These are phyloP conservation scores for Condylostylus longicornis DNA, from an alignment of 1,140 invertebrate species.

Conservation along the genomic window DNA sequence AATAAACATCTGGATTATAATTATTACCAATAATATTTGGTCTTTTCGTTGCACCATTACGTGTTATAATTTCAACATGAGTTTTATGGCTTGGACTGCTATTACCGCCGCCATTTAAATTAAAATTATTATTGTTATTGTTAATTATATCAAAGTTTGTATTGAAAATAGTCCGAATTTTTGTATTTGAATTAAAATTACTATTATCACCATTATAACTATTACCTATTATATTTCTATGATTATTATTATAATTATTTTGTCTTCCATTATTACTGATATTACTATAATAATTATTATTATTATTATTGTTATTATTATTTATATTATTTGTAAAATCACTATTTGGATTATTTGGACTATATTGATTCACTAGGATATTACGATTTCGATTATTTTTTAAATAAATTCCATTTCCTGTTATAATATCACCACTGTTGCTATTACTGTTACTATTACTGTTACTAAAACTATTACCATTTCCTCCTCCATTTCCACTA, in stretches of 20 bases:
- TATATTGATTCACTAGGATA: slow-evolving; percentile 31
- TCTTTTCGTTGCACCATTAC: slow-evolving; percentile 39
- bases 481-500: too few relatives aligned
- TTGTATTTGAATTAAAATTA: neutral
- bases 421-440: too few relatives aligned
- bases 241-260: slow-evolving; percentile 18
- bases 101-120: slow-evolving; percentile 25
- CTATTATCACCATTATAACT: slow-evolving; percentile 20
- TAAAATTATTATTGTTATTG: slow-evolving; percentile 20
- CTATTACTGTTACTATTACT: too few relatives aligned
- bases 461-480: too few relatives aligned
- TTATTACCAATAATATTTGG: slow-evolving; percentile 32
- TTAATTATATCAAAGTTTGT: slow-evolving; percentile 2
- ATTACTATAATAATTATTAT: slow-evolving; percentile 14
- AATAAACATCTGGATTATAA: slow-evolving; percentile 30
- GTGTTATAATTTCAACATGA: slow-evolving; percentile 43
- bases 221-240: slow-evolving; percentile 31
- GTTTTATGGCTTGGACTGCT: slow-evolving; percentile 42
- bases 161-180: neutral
- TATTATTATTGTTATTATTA: slow-evolving; percentile 13
- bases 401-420: too few relatives aligned
- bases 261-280: slow-evolving; percentile 15
- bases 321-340: slow-evolving; percentile 11
- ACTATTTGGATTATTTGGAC: slow-evolving; percentile 22
- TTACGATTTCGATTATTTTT: slow-evolving; percentile 27